Evolutionary conservation across 2,113 vertebrate genomes (phyloP).

Genomic region (Myocastor coypus): DNA sequence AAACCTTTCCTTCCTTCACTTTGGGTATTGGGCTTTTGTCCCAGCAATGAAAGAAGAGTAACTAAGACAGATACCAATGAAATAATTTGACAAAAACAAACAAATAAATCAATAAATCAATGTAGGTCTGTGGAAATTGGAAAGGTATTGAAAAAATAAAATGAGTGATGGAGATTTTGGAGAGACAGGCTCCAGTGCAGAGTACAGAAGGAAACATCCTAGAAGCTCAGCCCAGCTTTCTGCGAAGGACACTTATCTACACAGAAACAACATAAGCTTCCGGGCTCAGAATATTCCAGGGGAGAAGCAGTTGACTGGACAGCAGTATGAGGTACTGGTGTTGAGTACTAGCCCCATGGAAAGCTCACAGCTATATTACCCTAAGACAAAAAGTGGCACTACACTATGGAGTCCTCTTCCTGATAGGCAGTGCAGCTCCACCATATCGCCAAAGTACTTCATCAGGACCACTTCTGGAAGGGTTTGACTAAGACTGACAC

Average conservation of each 20-base stretch:
- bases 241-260: not conserved
- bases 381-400: not conserved
- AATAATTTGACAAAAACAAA: not conserved
- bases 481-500: not conserved
- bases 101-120: not conserved
- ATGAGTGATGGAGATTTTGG: not conserved
- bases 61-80: not conserved
- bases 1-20: too few species aligned
- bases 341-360: not conserved
- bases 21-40: too few species aligned
- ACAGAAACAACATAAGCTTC: not conserved
- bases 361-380: not conserved
- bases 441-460: not conserved
- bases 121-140: not conserved
- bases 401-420: not conserved
- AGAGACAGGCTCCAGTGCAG: not conserved
- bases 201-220: not conserved
- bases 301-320: not conserved
- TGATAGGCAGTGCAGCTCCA: not conserved
- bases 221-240: not conserved
- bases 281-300: not conserved
- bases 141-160: not conserved
- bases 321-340: not conserved
- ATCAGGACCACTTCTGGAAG: not conserved
- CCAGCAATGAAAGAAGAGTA: too few species aligned